These are phyloP conservation scores for Eupeodes corollae DNA, from an alignment of 1,140 invertebrate genomes.

Conservation along the genomic window DNA sequence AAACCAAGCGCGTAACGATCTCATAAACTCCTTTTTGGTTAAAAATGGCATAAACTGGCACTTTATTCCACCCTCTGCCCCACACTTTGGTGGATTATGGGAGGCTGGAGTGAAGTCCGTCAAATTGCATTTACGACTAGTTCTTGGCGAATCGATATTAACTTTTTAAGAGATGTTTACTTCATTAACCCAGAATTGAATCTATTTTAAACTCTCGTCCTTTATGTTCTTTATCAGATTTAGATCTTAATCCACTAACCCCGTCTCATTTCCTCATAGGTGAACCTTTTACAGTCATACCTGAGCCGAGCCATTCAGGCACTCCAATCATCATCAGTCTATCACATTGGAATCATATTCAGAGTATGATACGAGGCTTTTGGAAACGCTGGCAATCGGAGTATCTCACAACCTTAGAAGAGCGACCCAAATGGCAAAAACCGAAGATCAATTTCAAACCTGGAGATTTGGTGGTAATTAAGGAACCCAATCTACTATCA, in stretches of 20 bases:
- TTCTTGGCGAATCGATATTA: slow-evolving; percentile 6
- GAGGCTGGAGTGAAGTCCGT: slow-evolving; percentile 18
- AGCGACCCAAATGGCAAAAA: slow-evolving; percentile 19
- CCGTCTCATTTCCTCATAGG: slow-evolving; percentile 32
- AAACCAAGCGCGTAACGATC: slow-evolving; percentile 6
- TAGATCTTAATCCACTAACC: slow-evolving; percentile 17
- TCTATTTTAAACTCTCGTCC: slow-evolving; percentile 19
- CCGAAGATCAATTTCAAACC: slow-evolving; percentile 7
- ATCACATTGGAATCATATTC: slow-evolving; percentile 2
- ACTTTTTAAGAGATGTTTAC: slow-evolving; percentile 15
- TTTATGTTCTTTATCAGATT: slow-evolving; percentile 12
- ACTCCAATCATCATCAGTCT: not conserved
- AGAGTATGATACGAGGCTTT: slow-evolving; percentile 9
- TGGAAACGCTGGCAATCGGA: slow-evolving; percentile 20
- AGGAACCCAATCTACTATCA: slow-evolving; percentile 22
- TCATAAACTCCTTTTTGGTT: not conserved
- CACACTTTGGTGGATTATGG: slow-evolving; percentile 25
- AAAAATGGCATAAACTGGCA: slow-evolving; percentile 13
- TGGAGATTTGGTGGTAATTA: slow-evolving; percentile 26
- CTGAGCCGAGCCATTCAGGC: slow-evolving; percentile 3
- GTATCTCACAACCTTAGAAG: slow-evolving; percentile 16
- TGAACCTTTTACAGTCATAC: slow-evolving; percentile 12
- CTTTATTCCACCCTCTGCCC: slow-evolving; percentile 16
- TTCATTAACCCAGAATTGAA: slow-evolving; percentile 12
- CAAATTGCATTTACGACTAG: slow-evolving; percentile 17